Percentiles rank a stretch among this genome's conserved stretches.
phyloP scores from a whole-genome alignment of 1,140 invertebrate genomes.

The Ectropis grisescens region DNA sequence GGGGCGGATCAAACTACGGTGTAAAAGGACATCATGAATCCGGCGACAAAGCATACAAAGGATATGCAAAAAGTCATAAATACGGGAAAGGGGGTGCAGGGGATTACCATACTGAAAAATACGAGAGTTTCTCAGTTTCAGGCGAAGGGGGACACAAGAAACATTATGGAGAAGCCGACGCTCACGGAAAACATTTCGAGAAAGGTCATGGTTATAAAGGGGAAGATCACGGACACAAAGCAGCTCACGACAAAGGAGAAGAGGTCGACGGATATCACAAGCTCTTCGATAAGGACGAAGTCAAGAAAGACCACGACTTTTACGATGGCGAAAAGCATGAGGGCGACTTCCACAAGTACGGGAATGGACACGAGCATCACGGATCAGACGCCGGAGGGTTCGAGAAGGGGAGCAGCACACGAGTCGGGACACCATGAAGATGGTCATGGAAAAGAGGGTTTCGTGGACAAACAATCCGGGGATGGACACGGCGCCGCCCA shows the following conservation, averaged over 20 bases:
- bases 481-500: conserved; percentile 51
- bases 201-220: conserved; percentile 72
- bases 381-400: conserved; percentile 54
- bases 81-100: conserved; percentile 43
- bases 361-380: conserved; percentile 58
- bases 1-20: conserved; percentile 36
- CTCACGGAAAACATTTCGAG: conserved; percentile 48
- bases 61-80: conserved; percentile 35
- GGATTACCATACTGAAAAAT: conserved; percentile 45
- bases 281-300: conserved; percentile 77
- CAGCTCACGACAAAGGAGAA: conserved; percentile 74
- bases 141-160: conserved; percentile 30
- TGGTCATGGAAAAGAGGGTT: conserved; percentile 53
- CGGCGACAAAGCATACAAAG: conserved; percentile 56
- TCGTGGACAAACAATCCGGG: conserved; percentile 57
- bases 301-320: conserved; percentile 78
- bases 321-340: conserved; percentile 75
- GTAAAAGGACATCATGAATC: conserved; percentile 33
- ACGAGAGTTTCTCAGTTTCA: conserved; percentile 36
- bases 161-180: conserved; percentile 28
- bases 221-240: conserved; percentile 75
- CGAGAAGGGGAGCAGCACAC: conserved; percentile 62
- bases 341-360: conserved; percentile 72
- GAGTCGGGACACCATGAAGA: conserved; percentile 58
- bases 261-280: conserved; percentile 77